Conservation (phyloP, 2,888 invertebrate species). For the Thyatira batis region DNA sequence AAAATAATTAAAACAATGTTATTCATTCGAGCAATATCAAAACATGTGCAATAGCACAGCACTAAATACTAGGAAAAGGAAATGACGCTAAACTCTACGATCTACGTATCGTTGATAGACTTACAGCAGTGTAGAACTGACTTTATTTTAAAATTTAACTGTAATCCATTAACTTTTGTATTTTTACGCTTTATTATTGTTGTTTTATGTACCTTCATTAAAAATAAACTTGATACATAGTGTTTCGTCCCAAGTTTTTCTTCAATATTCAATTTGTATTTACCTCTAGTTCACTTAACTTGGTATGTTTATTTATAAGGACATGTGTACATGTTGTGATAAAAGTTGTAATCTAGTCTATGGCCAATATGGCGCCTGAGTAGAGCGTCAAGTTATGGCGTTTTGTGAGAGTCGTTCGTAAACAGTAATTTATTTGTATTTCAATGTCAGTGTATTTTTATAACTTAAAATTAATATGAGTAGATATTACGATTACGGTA, state of each 20-base stretch:
- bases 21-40: background rate
- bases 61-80: constrained; percentile 57
- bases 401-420: constrained; percentile 63
- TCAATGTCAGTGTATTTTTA: constrained; percentile 59
- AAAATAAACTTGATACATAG: no score
- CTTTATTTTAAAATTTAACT: constrained; percentile 17
- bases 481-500: constrained; percentile 81
- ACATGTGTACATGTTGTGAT: constrained; percentile 25
- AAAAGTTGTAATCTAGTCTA: constrained; percentile 54
- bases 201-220: background rate
- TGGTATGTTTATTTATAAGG: constrained; percentile 22
- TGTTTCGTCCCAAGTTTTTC: no score
- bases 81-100: constrained; percentile 26
- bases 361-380: constrained; percentile 72
- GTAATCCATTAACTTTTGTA: constrained; percentile 1
- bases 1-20: background rate
- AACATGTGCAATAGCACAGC: constrained; percentile 35
- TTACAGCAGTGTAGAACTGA: constrained; percentile 15
- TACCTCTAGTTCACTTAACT: no score
- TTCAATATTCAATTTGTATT: no score
- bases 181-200: no score
- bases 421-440: constrained; percentile 52
- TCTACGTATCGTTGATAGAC: constrained; percentile 21
- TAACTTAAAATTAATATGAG: constrained; percentile 73
- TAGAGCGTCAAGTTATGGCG: constrained; percentile 72